Conservation (phyloP, 2,797 vertebrate genomes). For the Galaxias olidus region DNA sequence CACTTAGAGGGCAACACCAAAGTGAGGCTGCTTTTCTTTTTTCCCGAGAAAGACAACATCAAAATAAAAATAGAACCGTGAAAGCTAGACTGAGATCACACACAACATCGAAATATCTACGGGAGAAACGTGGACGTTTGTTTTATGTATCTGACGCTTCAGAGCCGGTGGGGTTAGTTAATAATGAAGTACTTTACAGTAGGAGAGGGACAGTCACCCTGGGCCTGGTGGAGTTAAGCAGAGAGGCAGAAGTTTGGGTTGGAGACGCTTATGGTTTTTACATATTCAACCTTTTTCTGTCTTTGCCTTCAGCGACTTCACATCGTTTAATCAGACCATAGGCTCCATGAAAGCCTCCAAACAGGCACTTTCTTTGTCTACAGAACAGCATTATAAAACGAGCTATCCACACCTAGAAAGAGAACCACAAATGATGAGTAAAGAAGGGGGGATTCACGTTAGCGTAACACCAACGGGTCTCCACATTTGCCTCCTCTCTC, state of each 20-base stretch:
- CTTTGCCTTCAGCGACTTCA: constrained; percentile 60
- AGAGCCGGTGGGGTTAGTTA: too few species aligned
- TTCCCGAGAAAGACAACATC: too few species aligned
- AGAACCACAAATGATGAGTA: constrained; percentile 67
- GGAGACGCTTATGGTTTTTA: constrained; percentile 42
- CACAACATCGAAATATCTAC: too few species aligned
- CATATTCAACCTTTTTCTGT: constrained; percentile 38
- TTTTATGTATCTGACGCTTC: too few species aligned
- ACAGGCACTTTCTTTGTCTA: constrained; percentile 39
- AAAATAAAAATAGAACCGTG: too few species aligned
- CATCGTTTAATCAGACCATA: constrained; percentile 68
- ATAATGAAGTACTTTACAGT: too few species aligned
- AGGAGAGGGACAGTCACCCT: background rate
- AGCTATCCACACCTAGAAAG: constrained; percentile 63
- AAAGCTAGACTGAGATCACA: too few species aligned
- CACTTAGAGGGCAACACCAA: background rate
- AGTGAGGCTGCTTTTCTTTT: too few species aligned
- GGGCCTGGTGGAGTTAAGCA: constrained; percentile 7
- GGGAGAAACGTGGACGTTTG: too few species aligned
- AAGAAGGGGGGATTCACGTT: constrained; percentile 66
- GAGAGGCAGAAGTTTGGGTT: constrained; percentile 29
- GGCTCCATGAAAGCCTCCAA: constrained; percentile 64
- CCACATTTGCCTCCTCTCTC: constrained; percentile 40
- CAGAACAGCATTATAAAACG: constrained; percentile 61
- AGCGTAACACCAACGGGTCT: constrained; percentile 69